Evolutionary conservation across 2,888 invertebrate genomes (phyloP).

Genomic region (Willowsia nigromaculata): DNA sequence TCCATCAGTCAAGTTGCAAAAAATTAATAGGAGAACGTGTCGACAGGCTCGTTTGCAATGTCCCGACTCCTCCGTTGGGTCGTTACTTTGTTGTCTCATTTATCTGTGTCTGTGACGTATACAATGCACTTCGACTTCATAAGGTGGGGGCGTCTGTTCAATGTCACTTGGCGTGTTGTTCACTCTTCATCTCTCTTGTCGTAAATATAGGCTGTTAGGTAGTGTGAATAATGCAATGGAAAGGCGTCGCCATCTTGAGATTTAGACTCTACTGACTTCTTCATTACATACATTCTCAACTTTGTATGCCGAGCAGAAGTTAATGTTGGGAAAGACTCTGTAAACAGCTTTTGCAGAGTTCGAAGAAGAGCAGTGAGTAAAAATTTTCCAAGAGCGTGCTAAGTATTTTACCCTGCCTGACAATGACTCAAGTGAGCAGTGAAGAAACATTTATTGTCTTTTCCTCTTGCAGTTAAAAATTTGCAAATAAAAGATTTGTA

Average conservation of each 20-base stretch:
- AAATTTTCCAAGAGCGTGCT: not conserved
- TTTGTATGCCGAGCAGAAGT: not conserved
- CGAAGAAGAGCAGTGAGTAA: not conserved
- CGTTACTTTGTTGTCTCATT: not conserved
- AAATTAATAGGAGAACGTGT: no score
- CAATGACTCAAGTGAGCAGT: not conserved
- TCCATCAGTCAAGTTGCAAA: no score
- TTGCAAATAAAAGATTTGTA: not conserved
- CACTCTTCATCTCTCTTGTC: not conserved
- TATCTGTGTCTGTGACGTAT: not conserved
- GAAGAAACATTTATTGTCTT: not conserved
- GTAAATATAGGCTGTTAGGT: not conserved
- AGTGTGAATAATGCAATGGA: not conserved
- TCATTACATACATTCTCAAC: not conserved
- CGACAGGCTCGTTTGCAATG: not conserved
- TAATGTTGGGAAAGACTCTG: not conserved
- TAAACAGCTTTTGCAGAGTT: not conserved
- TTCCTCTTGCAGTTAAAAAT: not conserved
- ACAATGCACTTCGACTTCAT: not conserved
- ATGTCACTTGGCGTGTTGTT: conserved; percentile 39
- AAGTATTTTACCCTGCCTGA: not conserved
- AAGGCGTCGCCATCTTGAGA: not conserved
- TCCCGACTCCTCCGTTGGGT: not conserved
- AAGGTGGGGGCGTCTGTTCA: conserved; percentile 65
- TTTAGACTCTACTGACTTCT: not conserved